These are phyloP conservation scores for Pseudochirops cupreus DNA, from an alignment of 2,797 vertebrate species.

Conservation along the genomic window DNA sequence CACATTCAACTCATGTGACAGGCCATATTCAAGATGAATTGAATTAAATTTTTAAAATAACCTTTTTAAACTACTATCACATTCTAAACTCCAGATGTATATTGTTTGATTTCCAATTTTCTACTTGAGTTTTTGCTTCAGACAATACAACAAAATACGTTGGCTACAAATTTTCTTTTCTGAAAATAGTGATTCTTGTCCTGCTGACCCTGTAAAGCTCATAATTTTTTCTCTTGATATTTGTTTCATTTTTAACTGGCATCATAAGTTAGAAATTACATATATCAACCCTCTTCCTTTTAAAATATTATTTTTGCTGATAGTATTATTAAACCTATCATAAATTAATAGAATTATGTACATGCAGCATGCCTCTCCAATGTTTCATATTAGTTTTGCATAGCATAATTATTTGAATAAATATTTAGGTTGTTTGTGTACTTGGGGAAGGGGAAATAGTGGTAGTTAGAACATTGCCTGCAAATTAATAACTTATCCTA, in stretches of 20 bases:
- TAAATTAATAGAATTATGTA: neutral
- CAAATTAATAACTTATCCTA: constrained; percentile 7
- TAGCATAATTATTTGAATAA: constrained; percentile 15
- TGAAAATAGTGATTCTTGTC: constrained; percentile 31
- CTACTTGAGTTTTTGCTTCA: constrained; percentile 53
- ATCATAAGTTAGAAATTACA: constrained; percentile 33
- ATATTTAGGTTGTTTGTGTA: neutral
- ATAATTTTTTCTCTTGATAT: constrained; percentile 32
- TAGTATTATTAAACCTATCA: fast-evolving
- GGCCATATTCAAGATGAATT: constrained; percentile 49
- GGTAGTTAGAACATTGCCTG: neutral
- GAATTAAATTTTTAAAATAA: constrained; percentile 62
- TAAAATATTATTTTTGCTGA: constrained; percentile 24
- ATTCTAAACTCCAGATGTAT: constrained; percentile 38
- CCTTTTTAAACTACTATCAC: constrained; percentile 12
- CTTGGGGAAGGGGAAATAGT: neutral
- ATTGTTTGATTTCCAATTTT: constrained; percentile 47
- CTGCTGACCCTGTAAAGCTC: constrained; percentile 6
- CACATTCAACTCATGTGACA: constrained; percentile 38
- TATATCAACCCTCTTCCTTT: constrained; percentile 9
- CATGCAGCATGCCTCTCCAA: neutral
- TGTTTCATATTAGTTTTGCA: constrained; percentile 7
- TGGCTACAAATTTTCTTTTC: constrained; percentile 38
- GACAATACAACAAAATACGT: constrained; percentile 26
- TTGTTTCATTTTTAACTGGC: constrained; percentile 13